These are phyloP conservation scores for Nothoprocta pentlandii DNA, from an alignment of 2,113 vertebrate genomes.

Conservation along the genomic window DNA sequence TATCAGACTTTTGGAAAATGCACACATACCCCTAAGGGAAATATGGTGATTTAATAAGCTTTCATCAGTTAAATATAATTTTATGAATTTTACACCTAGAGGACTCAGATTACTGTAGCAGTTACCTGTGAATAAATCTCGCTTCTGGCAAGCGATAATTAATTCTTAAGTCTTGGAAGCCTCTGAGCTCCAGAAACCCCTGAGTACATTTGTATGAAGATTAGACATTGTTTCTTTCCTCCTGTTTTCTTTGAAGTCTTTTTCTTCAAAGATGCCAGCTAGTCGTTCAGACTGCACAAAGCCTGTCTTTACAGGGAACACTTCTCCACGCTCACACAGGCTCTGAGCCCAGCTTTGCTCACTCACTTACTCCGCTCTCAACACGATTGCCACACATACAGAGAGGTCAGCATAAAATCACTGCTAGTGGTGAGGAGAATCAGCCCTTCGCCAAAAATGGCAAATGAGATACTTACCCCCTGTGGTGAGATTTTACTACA, in stretches of 20 bases:
- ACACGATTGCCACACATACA: not conserved
- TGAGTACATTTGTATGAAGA: slow-evolving; percentile 79
- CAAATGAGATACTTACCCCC: slow-evolving; percentile 12
- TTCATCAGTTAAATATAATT: slow-evolving; percentile 71
- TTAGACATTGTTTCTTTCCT: slow-evolving; percentile 80
- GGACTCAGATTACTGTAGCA: slow-evolving; percentile 53
- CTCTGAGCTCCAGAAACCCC: slow-evolving; percentile 71
- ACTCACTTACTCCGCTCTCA: not conserved
- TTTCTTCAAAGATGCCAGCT: slow-evolving; percentile 76
- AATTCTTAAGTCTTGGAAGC: slow-evolving; percentile 79
- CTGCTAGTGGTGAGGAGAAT: not conserved
- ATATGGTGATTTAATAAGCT: slow-evolving; percentile 54
- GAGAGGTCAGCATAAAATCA: not conserved
- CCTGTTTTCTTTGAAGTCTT: slow-evolving; percentile 77
- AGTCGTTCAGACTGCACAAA: slow-evolving; percentile 58
- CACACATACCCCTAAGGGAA: slow-evolving; percentile 52
- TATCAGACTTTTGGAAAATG: slow-evolving; percentile 53
- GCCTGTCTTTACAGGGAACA: slow-evolving; percentile 35
- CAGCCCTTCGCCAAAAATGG: not conserved
- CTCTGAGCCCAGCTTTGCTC: not conserved
- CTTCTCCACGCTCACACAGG: slow-evolving; percentile 35
- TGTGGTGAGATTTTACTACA: slow-evolving; percentile 37
- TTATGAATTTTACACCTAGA: slow-evolving; percentile 75
- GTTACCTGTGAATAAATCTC: slow-evolving; percentile 77
- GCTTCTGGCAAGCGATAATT: slow-evolving; percentile 81